Evolutionary conservation across 2,797 vertebrate genomes (phyloP), one percentile per base, ranked within the genome.

Genomic region (Chrosomus eos): DNA sequence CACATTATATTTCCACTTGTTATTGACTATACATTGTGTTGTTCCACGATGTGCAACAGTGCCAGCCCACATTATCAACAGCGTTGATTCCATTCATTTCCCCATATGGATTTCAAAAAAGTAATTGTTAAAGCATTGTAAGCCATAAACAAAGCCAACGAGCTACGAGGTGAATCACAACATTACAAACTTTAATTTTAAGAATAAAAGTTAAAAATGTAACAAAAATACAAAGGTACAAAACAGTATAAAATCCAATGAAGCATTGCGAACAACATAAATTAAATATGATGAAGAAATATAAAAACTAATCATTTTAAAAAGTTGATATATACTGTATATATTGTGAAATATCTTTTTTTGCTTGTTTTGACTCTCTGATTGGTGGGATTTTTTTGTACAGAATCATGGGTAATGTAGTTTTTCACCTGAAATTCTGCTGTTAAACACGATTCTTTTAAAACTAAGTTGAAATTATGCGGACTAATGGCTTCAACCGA

Each of bases 1-100:
- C 89, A 92, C 90, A 85, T 80, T 33, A 88, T 92, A 33, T 88
- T 90, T 89, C 82, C 67, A 87, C 88, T 88, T 88, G 10, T 60
- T 71, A 91, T 89, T 26, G 58, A n/a, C 55, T 58, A 11, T 60
- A 14, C 72, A 31, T 3, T 23, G 11, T 73, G 4, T 48, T 31
- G 64, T 51, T 51, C 7, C n/a, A 40, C n/a, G 43, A 8, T 58
- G 55, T 60, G 23, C 55, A 60, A 60, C 10, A 26, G 55, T 60
- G 58, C n/a, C n/a, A 62, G 2, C 58, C 11, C n/a, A 26, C n/a
- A 26, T 60, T 60, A 26, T 26, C 55, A 60, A n/a, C 4, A 10
- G 21, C 1, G 0, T 60, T 60, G 58, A 5, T 60, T 60, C n/a
- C 4, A 60, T 26, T 60, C 0, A 60, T 60, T 26, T 60, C 10